These are phyloP conservation scores for Serrognathus titanus DNA, from an alignment of 2,888 invertebrate species.

Conservation along the genomic window DNA sequence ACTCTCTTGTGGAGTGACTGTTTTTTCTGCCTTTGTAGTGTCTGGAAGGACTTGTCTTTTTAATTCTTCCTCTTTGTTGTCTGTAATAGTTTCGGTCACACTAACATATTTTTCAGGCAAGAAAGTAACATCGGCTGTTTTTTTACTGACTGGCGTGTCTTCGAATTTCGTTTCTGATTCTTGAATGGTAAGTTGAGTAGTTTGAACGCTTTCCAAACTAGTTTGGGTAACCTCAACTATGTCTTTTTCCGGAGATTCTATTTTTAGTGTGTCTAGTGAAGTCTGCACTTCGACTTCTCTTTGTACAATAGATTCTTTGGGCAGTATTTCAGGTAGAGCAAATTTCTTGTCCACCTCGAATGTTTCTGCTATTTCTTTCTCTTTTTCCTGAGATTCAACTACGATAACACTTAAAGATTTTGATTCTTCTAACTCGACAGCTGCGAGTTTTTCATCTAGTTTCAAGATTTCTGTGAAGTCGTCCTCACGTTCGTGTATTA, in stretches of 20 bases:
- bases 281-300: constrained; percentile 27
- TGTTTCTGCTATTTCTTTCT: constrained; percentile 40
- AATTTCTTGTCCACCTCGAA: constrained; percentile 46
- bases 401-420: constrained; percentile 45
- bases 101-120: constrained; percentile 44
- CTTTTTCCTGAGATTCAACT: constrained; percentile 35
- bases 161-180: constrained; percentile 47
- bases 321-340: constrained; percentile 43
- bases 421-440: constrained; percentile 45
- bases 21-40: constrained; percentile 1
- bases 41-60: neutral
- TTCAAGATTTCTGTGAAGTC: constrained; percentile 37
- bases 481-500: constrained; percentile 50
- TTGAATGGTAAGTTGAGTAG: constrained; percentile 50
- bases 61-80: constrained; percentile 13
- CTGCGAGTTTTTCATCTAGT: constrained; percentile 43
- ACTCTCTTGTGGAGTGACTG: constrained; percentile 36
- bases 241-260: constrained; percentile 47
- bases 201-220: constrained; percentile 47
- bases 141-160: constrained; percentile 38
- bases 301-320: constrained; percentile 30
- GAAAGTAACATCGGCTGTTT: constrained; percentile 48
- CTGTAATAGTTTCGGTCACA: constrained; percentile 39
- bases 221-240: constrained; percentile 43
- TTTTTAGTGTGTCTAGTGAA: constrained; percentile 40